Conservation (phyloP, 2,888 invertebrate species). For the Notocelia uddmanniana region DNA sequence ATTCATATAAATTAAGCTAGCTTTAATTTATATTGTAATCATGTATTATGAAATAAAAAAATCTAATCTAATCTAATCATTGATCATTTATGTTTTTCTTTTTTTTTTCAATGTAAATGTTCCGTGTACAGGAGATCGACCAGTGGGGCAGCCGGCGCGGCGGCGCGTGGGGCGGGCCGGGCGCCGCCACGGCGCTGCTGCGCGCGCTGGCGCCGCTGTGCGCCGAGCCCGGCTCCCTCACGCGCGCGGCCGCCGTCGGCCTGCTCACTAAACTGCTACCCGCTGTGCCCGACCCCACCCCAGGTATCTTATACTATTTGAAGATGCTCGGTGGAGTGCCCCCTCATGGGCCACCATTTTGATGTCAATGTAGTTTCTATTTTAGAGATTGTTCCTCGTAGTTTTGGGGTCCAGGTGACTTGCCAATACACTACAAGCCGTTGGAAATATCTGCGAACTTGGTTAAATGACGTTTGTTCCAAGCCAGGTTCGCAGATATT, state of each 20-base stretch:
- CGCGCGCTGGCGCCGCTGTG: conserved; percentile 78
- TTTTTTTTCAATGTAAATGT: background rate
- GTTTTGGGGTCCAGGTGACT: too few relatives aligned
- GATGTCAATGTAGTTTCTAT: too few relatives aligned
- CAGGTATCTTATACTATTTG: background rate
- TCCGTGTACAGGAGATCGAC: conserved; percentile 69
- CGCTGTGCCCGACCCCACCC: conserved; percentile 47
- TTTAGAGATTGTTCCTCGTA: too few relatives aligned
- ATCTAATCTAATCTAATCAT: too few relatives aligned
- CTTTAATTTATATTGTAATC: too few relatives aligned
- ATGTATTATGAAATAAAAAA: too few relatives aligned
- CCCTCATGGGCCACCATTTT: background rate
- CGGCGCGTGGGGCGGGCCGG: conserved; percentile 77
- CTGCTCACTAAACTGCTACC: conserved; percentile 50
- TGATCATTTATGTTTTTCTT: background rate
- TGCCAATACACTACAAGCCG: too few relatives aligned
- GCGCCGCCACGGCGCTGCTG: conserved; percentile 69
- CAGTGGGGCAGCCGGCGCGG: conserved; percentile 78
- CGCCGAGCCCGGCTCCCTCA: conserved; percentile 79
- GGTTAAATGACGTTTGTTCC: too few relatives aligned
- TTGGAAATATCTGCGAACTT: too few relatives aligned
- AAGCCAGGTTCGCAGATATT: too few relatives aligned
- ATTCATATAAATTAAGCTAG: too few relatives aligned
- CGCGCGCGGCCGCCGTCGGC: conserved; percentile 90
- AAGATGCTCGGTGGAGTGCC: background rate